Base-by-base conservation (phyloP, 2,888 invertebrate species). In the Lasioglossum marginatum region DNA sequence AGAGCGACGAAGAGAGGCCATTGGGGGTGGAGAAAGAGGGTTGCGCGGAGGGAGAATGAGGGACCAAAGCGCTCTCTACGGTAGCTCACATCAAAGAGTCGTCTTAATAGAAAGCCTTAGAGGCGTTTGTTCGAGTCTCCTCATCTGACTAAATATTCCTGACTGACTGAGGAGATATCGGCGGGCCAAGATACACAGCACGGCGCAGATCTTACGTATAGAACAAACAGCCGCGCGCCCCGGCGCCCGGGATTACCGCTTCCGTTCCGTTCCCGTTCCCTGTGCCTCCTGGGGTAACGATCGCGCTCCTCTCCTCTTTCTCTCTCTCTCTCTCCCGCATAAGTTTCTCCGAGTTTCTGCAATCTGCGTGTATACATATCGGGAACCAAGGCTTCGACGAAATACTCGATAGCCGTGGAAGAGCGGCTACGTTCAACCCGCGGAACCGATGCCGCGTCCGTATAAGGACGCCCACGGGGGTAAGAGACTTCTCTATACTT, bases 81-180 rank as follows among this genome's bases (percentile, higher is more conserved):
- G 93, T 93, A 94, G 93, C 93, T 93, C 92, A 94, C 95, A 95
- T 95, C 95, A 95, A 95, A 95, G 94, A 94, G 94, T 94, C 94
- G 92, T 93, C 95, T 97, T 94, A 96, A 96, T 96, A 96, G 96
- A 96, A 96, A 96, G 96, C 96, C 96, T 96, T 95, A 95, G 95
- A 96, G 96, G 96, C 96, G 95, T 96, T 96, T 96, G 96, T 96
- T 96, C 95, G 96, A 95, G 95, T 95, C 94, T 95, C 91, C 96
- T 95, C 94, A 94, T 94, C 94, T 94, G 94, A 94, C 95, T 95
- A 95, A 95, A 95, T 95, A 94, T 95, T 95, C 94, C 92, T 93
- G 91, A 91, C 92, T 92, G 92, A 92, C 92, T 93, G 92, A 92
- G 92, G 91, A 92, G 93, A 93, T 94, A 93, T 94, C 94, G 93